A percentile compares a stretch with the other conserved stretches of the same genome.
Evolutionary conservation across 2,888 invertebrate species (phyloP).

Genomic region (Ochropacha duplaris): DNA sequence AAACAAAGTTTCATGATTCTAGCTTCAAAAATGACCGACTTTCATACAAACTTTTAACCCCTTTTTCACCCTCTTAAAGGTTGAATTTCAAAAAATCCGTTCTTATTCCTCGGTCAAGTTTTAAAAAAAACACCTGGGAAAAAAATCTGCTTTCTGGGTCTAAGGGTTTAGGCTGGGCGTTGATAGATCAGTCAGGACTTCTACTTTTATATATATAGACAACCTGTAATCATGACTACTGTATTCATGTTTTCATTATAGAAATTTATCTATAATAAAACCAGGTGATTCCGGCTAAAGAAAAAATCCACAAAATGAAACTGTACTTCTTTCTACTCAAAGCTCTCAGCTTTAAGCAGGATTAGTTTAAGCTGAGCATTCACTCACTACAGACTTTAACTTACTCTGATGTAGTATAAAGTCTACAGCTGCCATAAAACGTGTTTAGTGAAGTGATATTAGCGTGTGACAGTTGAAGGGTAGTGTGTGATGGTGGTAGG

Average conservation of each 20-base stretch:
- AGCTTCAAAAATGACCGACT: too few species aligned
- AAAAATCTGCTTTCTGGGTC: too few species aligned
- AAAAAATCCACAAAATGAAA: background rate
- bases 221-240: too few species aligned
- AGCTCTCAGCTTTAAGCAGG: background rate
- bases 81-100: too few species aligned
- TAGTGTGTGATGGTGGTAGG: conserved; percentile 55
- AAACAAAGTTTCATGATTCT: too few species aligned
- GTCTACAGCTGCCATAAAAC: background rate
- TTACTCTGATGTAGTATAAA: background rate
- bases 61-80: too few species aligned
- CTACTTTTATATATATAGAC: too few species aligned
- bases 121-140: too few species aligned
- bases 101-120: too few species aligned
- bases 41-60: too few species aligned
- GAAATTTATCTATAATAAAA: background rate
- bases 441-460: conserved; percentile 1
- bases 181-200: too few species aligned
- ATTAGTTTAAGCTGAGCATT: background rate
- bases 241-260: background rate
- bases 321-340: background rate
- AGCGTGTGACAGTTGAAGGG: conserved; percentile 3
- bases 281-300: background rate
- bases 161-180: too few species aligned
- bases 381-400: background rate